Conservation (phyloP, 2,888 invertebrate genomes). For the Apocheima hispidaria region DNA sequence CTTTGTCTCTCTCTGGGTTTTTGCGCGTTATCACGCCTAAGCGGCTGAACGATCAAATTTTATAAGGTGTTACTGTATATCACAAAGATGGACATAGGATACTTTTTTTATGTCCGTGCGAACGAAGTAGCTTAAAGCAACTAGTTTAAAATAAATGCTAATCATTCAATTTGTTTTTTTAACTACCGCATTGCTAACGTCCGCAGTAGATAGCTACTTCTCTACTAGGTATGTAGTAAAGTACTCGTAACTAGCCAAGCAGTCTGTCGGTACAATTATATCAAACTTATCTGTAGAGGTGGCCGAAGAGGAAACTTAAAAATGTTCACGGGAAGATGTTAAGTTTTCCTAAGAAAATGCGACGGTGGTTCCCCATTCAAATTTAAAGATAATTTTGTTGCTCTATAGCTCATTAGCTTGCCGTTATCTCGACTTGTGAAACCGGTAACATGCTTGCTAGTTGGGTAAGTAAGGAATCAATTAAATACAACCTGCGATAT, state of each 20-base stretch:
- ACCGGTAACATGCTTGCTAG: slow-evolving; percentile 36
- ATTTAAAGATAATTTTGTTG: slow-evolving; percentile 63
- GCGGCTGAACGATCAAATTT: too few relatives aligned
- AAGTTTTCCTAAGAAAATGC: neutral
- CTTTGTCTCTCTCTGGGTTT: too few relatives aligned
- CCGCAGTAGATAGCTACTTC: neutral
- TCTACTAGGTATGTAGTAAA: too few relatives aligned
- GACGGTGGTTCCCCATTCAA: neutral
- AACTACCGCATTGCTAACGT: neutral
- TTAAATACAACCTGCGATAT: too few relatives aligned
- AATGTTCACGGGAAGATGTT: neutral
- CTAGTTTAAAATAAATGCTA: too few relatives aligned
- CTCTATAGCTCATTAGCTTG: slow-evolving; percentile 45
- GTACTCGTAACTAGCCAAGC: too few relatives aligned
- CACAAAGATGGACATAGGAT: too few relatives aligned
- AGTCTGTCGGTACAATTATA: neutral
- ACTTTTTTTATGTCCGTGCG: too few relatives aligned
- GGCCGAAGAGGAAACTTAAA: neutral
- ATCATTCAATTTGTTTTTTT: too few relatives aligned
- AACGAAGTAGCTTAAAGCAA: too few relatives aligned
- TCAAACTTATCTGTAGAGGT: neutral
- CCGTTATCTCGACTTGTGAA: slow-evolving; percentile 45
- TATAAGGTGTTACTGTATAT: too few relatives aligned
- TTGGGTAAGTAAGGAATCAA: slow-evolving; percentile 56
- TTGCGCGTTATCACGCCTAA: too few relatives aligned